A percentile compares a stretch with the other conserved stretches of the same genome.
phyloP scores from a whole-genome alignment of 2,797 vertebrate genomes.

The Siniperca scherzeri region DNA sequence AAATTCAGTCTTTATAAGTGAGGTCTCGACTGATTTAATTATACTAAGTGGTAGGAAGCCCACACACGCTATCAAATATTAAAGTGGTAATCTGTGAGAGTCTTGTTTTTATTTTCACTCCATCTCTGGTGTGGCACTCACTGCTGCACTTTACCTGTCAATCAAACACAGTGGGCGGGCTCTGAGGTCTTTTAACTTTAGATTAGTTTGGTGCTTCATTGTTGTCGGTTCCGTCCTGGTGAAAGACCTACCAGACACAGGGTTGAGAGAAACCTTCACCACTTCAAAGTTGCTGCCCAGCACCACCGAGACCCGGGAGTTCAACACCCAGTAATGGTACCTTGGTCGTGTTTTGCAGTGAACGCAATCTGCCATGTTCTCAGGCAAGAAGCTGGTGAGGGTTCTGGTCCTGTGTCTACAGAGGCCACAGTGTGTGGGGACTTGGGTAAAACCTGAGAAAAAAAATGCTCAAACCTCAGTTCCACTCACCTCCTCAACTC shows the following conservation, averaged over 20 bases:
- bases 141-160: slow-evolving; percentile 38
- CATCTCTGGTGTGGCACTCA: background rate
- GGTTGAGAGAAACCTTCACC: no score
- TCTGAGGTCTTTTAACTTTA: background rate
- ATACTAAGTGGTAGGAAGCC: slow-evolving; percentile 71
- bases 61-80: slow-evolving; percentile 69
- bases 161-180: slow-evolving; percentile 12
- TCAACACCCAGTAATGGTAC: background rate
- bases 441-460: background rate
- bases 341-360: background rate
- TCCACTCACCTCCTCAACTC: background rate
- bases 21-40: slow-evolving; percentile 72
- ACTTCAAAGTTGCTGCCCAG: no score
- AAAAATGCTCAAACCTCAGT: background rate
- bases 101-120: slow-evolving; percentile 59
- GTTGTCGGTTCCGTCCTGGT: background rate
- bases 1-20: slow-evolving; percentile 69
- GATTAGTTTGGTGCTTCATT: background rate
- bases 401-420: background rate
- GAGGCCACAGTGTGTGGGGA: background rate
- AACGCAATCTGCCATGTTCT: background rate
- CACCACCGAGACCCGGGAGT: background rate
- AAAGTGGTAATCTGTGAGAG: slow-evolving; percentile 61
- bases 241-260: background rate
- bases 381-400: background rate